Base-by-base conservation (phyloP, 2,113 vertebrate genomes). In the Sisor rabdophorus region DNA sequence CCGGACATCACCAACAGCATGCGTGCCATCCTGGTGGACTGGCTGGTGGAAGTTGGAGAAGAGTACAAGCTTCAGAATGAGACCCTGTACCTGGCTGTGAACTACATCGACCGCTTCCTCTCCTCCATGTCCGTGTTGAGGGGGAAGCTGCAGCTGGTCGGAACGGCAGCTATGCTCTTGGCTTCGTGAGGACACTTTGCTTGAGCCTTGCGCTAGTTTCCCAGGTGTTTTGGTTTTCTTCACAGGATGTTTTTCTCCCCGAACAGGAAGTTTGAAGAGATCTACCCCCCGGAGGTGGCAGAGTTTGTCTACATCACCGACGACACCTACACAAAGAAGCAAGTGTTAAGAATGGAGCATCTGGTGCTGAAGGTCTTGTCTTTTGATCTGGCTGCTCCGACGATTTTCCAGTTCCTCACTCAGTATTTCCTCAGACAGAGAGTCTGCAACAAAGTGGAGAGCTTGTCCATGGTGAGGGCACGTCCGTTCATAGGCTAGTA, bases 261-360 rank as follows among this genome's bases (percentile, higher is more conserved):
- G 72, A 76, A 0, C 88, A 99, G 98, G 56, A 99, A 99, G 82
- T 99, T 99, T 89, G 98, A 99, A 81, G 98, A 99, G 86, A 99
- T 99, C 86, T 99, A 99, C 79, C 97, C 97, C 50, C 98, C 98
- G 10, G 96, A 99, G 91, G 97, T 99, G 81, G 92, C 95, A 0
- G 98, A 99, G 81, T 99, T 99, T 84, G 98, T 99, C 52, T 99
- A 98, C 89, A 99, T 99, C 87, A 99, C 98, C 48, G 98, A 99
- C 0, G 98, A 99, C 85, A 99, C 98, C 58, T 99, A 99, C 72
- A 95, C 95, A 2, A 99, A 98, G 90, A 98, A 99, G 79, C 98
- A 99, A 82, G 97, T 99, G 85, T 89, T 99, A 44, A 92, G 93
- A 84, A 99, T 99, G 98, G 98, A 99, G 89, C 96, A 99, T 77